Conservation (phyloP, 2,113 vertebrate genomes). For the Bagarius yarrelli region DNA sequence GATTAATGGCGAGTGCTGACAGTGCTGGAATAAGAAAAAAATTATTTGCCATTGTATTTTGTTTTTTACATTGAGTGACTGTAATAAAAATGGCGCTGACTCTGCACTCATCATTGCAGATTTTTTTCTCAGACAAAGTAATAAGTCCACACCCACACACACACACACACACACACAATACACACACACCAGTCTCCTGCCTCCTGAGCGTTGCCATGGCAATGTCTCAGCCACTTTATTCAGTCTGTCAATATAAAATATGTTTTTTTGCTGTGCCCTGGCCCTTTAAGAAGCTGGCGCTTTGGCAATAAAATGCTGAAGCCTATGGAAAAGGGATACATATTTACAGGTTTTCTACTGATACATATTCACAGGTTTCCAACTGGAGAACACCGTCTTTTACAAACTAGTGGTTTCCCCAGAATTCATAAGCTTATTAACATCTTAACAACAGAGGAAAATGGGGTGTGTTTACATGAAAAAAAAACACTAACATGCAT, state of each 20-base stretch:
- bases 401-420: too few species aligned
- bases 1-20: conserved; percentile 17
- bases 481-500: too few species aligned
- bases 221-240: conserved; percentile 54
- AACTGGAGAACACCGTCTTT: too few species aligned
- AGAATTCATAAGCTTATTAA: too few species aligned
- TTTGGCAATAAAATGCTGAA: background rate
- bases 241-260: conserved; percentile 17
- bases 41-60: background rate
- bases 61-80: background rate
- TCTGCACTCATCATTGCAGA: conserved; percentile 26
- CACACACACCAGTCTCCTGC: conserved; percentile 36
- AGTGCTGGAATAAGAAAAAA: background rate
- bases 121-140: background rate
- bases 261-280: background rate
- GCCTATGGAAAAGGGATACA: background rate
- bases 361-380: background rate
- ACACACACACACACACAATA: conserved; percentile 12
- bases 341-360: too few species aligned
- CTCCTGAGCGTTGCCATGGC: conserved; percentile 65
- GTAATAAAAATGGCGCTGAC: background rate
- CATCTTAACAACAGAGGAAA: too few species aligned
- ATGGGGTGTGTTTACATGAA: too few species aligned
- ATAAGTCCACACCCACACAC: conserved; percentile 12
- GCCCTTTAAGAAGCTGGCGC: conserved; percentile 21